phyloP scores from a whole-genome alignment of 30 jellyfish, hydroid and myxozoan species.

The Clytia hemisphaerica region DNA sequence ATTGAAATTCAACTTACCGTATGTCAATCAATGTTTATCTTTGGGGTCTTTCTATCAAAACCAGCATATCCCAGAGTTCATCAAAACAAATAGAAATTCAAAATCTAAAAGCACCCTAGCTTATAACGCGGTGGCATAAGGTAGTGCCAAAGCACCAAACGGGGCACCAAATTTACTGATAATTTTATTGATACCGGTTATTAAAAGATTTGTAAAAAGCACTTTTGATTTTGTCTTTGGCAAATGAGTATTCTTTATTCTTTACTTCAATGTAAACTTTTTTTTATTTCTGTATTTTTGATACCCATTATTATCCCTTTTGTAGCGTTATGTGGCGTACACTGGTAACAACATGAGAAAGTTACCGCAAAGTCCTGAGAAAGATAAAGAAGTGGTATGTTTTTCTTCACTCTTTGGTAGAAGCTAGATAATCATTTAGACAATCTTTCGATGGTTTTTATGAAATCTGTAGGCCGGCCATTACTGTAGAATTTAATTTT shows the following conservation, averaged over 20 bases:
- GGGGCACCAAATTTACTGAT: no score
- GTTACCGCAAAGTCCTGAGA: conserved; percentile 72
- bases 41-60: no score
- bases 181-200: no score
- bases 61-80: no score
- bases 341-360: conserved; percentile 95
- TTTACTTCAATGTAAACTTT: not conserved
- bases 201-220: not conserved
- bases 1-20: no score
- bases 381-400: conserved; percentile 44
- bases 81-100: no score
- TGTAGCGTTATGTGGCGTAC: conserved; percentile 82
- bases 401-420: not conserved
- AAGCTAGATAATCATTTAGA: not conserved
- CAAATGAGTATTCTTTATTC: no score
- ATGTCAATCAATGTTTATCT: no score
- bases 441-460: not conserved
- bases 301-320: not conserved
- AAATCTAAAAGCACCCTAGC: no score
- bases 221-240: no score
- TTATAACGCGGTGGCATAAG: no score
- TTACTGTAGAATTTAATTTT: not conserved
- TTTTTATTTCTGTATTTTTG: not conserved
- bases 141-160: no score
- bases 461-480: conserved; percentile 5